Evolutionary conservation across 2,797 vertebrate genomes (phyloP), one percentile per base, ranked within the genome.

Genomic region (Sebastes hubbsi): DNA sequence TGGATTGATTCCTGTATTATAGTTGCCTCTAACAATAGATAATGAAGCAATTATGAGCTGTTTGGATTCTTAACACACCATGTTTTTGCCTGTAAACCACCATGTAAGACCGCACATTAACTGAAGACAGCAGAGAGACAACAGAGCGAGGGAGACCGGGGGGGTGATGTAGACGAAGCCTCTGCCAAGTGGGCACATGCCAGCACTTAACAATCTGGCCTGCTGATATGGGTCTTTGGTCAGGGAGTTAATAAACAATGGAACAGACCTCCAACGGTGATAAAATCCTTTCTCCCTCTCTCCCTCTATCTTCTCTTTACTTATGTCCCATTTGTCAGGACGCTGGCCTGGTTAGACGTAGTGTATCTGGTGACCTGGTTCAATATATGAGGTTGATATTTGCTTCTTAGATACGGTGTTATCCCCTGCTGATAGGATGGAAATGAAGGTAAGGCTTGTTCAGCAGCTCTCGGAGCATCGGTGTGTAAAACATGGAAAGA

Each of bases 181-280:
- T 52, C 62, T 85, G 90, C 89, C 86, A 89, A 84, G 87, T 88
- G 86, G 81, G 84, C 58, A 24, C 78, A 74, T 82, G 84, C 89
- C 88, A 92, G 75, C 62, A 38, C 74, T 78, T 73, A 78, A 72
- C 84, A 79, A 68, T 79, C 77, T 81, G 72, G 62, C 74, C 75
- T 68, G 38, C 83, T 83, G 76, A 82, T 82, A 42, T 14, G 63
- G 72, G 60, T 81, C 84, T 78, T 84, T 76, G 67, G 76, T 80
- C 74, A 66, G 81, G 80, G 75, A 85, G 49, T 78, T 80, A 79
- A 87, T 88, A 89, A 89, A 90, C 76, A 86, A 84, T 55, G 77
- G 58, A 67, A 12, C 36, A 75, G 69, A 74, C 65, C 42, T 65
- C 70, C 49, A 70, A 20, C n/a, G 6, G 63, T 29, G 62, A 75